Conservation (phyloP, 2,113 vertebrate species). For the Muscicapa adusta region DNA sequence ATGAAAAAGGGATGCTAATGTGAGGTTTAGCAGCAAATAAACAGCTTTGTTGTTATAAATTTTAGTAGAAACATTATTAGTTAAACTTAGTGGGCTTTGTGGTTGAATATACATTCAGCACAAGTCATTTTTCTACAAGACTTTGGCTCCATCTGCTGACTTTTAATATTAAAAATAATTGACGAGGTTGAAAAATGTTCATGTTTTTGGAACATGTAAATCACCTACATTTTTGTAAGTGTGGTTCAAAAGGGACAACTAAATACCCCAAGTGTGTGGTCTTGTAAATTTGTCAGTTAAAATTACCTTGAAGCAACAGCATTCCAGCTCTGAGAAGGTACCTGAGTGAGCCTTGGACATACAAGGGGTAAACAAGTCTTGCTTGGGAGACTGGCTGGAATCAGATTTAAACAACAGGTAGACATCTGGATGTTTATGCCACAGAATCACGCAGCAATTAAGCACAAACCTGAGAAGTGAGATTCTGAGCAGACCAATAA, state of each 20-base stretch:
- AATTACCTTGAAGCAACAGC: background rate
- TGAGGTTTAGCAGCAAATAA: background rate
- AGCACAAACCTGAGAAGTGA: conserved; percentile 1
- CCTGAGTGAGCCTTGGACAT: background rate
- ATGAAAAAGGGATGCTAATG: background rate
- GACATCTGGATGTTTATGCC: background rate
- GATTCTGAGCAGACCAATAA: background rate
- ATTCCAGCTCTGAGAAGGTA: background rate
- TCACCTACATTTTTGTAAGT: background rate
- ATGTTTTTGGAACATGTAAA: background rate
- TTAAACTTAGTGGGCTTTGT: background rate
- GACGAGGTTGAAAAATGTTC: background rate
- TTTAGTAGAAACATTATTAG: background rate
- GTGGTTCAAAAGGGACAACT: background rate
- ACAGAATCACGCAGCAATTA: background rate
- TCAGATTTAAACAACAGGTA: conserved; percentile 12
- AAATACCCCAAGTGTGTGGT: background rate
- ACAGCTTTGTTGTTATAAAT: background rate
- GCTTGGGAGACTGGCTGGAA: background rate
- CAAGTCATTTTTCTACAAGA: conserved; percentile 64
- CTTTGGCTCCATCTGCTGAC: conserved; percentile 83
- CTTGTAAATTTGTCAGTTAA: background rate
- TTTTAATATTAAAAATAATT: conserved; percentile 66
- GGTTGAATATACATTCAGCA: conserved; percentile 6
- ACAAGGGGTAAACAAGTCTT: background rate